A percentile compares a stretch with the other conserved stretches of the same genome.
These are phyloP conservation scores for Oreochromis spilurus DNA, from an alignment of 2,113 vertebrate genomes.

Conservation along the genomic window DNA sequence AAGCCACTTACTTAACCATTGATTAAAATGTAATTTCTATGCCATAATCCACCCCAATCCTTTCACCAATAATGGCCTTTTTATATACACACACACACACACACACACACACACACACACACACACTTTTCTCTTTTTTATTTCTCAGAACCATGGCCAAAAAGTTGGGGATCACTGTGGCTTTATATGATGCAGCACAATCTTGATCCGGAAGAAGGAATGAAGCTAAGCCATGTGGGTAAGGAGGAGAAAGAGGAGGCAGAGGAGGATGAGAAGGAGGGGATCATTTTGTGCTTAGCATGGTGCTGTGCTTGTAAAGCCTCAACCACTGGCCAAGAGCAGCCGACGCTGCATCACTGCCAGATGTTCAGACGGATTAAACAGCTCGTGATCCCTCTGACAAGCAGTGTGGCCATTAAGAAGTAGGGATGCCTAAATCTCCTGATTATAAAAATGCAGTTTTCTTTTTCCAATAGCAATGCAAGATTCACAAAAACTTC, in stretches of 20 bases:
- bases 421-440: neutral
- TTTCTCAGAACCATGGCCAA: neutral
- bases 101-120: neutral
- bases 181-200: slow-evolving; percentile 2
- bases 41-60: slow-evolving; percentile 34
- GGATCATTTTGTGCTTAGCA: slow-evolving; percentile 30
- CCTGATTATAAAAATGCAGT: neutral
- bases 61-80: neutral
- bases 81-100: neutral
- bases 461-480: neutral
- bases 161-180: slow-evolving; percentile 9
- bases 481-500: neutral
- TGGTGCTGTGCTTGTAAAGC: slow-evolving; percentile 50
- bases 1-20: slow-evolving; percentile 33
- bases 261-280: slow-evolving; percentile 16
- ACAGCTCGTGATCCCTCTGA: slow-evolving; percentile 20
- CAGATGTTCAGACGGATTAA: slow-evolving; percentile 60
- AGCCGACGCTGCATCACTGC: slow-evolving; percentile 25
- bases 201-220: slow-evolving; percentile 24
- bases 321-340: slow-evolving; percentile 38
- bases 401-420: neutral
- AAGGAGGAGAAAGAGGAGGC: slow-evolving; percentile 14
- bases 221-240: slow-evolving; percentile 22
- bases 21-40: slow-evolving; percentile 53
- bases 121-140: neutral